Evolutionary conservation across 2,888 invertebrate genomes (phyloP).

Genomic region (Phaedon cochleariae): DNA sequence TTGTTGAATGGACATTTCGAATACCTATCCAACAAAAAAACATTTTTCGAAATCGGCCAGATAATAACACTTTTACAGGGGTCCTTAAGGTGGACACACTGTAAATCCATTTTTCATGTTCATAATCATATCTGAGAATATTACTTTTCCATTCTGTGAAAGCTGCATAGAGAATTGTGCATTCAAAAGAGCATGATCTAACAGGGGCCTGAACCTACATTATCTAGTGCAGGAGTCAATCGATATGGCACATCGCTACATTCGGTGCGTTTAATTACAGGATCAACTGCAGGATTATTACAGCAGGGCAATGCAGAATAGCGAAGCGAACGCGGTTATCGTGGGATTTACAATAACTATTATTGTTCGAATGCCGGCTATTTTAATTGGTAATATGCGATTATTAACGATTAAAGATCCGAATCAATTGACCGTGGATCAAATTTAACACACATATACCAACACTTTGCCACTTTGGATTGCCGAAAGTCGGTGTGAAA

Average conservation of each 20-base stretch:
- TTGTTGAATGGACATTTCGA: too few relatives aligned
- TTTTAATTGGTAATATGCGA: not conserved
- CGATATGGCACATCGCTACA: slow-evolving; percentile 62
- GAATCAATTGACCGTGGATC: not conserved
- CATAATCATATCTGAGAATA: too few relatives aligned
- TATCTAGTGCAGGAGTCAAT: slow-evolving; percentile 21
- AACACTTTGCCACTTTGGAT: not conserved
- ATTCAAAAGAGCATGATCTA: too few relatives aligned
- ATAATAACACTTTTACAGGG: too few relatives aligned
- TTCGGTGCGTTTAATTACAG: slow-evolving; percentile 70
- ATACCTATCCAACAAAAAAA: too few relatives aligned
- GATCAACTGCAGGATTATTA: slow-evolving; percentile 61
- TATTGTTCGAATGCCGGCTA: slow-evolving; percentile 5
- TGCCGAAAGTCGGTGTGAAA: not conserved
- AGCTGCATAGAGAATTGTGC: too few relatives aligned
- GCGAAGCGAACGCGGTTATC: slow-evolving; percentile 30
- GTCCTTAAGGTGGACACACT: too few relatives aligned
- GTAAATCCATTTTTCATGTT: too few relatives aligned
- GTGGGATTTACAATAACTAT: slow-evolving; percentile 39
- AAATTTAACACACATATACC: not conserved
- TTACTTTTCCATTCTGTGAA: too few relatives aligned
- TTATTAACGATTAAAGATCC: not conserved
- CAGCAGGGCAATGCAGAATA: slow-evolving; percentile 37
- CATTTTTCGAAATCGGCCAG: too few relatives aligned
- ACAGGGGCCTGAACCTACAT: not conserved